phyloP scores from a whole-genome alignment of 1,140 invertebrate genomes.

The Cardiocondyla obscurior region DNA sequence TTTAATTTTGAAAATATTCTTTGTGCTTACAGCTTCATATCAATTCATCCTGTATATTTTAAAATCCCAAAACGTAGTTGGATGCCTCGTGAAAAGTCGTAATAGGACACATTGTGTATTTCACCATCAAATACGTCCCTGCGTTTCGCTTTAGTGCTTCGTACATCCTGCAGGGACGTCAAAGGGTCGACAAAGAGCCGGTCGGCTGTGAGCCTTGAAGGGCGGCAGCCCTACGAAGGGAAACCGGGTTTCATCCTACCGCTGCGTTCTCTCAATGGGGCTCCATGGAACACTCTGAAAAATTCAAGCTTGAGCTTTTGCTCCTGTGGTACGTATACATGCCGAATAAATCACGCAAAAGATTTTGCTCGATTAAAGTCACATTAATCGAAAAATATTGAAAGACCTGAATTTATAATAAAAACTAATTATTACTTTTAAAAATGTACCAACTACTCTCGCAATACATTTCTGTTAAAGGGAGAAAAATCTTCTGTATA shows the following conservation, averaged over 20 bases:
- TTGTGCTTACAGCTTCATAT: neutral
- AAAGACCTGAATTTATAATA: neutral
- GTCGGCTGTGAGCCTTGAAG: constrained; percentile 36
- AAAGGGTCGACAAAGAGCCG: constrained; percentile 46
- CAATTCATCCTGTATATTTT: neutral
- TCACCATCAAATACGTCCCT: constrained; percentile 6
- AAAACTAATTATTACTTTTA: neutral
- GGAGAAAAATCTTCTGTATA: neutral
- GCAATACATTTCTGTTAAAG: neutral
- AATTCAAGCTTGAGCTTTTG: constrained; percentile 24
- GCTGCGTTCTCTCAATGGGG: constrained; percentile 3
- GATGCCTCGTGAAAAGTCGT: neutral
- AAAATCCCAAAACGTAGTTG: neutral
- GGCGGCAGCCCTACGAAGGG: constrained; percentile 42
- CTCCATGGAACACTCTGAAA: constrained; percentile 25
- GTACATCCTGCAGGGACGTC: constrained; percentile 42
- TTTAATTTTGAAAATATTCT: neutral
- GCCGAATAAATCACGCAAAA: neutral
- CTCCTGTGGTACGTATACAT: neutral
- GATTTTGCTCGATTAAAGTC: neutral
- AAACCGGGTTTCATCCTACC: constrained; percentile 19
- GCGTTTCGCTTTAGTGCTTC: constrained; percentile 27
- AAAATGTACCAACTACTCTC: neutral
- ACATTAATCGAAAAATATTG: neutral
- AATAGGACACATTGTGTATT: neutral